Evolutionary conservation across 2,888 invertebrate genomes (phyloP), one percentile per base, ranked within the genome.

Genomic region (Orgyia antiqua): DNA sequence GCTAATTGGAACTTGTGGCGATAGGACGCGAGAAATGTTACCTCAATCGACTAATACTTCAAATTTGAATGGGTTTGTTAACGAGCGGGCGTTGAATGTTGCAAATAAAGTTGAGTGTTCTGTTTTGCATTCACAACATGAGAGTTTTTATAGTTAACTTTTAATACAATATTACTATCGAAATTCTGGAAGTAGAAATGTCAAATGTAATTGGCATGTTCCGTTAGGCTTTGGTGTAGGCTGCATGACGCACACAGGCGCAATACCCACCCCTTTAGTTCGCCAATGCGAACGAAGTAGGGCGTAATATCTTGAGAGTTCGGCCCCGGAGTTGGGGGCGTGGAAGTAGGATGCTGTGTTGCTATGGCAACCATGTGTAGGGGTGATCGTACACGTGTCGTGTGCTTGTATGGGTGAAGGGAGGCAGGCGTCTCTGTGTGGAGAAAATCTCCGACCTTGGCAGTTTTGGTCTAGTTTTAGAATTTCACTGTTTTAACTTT

Each of bases 321-420:
- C 77, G 76, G 75, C 80, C 82, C 82, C 75, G 71, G 83, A 80
- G 80, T 86, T 78, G 88, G 75, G 82, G 87, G 87, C 77, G 86
- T 83, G 84, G 87, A 80, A 86, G 80, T 79, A 82, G 88, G 88
- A 84, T 86, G 87, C 88, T 88, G 88, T 86, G 89, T 89, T 76
- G 84, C 86, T 75, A 88, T 87, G 87, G 83, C 84, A 70, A 89
- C 89, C 73, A 68, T 65, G 72, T 77, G 73, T 78, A 76, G 82
- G 82, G 77, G 75, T 63, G 72, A 64, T 54, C 45, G 62, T 66
- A 63, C 67, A 69, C 72, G 72, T 69, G 73, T 58, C 49, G 53
- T 44, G 51, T 42, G 40, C 43, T 49, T 58, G 74, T 68, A 70
- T 70, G 73, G 49, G 78, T 63, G 64, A 41, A 51, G 60, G 68